Evolutionary conservation across 2,888 invertebrate genomes (phyloP).

Genomic region (Cacoxenus indagator): DNA sequence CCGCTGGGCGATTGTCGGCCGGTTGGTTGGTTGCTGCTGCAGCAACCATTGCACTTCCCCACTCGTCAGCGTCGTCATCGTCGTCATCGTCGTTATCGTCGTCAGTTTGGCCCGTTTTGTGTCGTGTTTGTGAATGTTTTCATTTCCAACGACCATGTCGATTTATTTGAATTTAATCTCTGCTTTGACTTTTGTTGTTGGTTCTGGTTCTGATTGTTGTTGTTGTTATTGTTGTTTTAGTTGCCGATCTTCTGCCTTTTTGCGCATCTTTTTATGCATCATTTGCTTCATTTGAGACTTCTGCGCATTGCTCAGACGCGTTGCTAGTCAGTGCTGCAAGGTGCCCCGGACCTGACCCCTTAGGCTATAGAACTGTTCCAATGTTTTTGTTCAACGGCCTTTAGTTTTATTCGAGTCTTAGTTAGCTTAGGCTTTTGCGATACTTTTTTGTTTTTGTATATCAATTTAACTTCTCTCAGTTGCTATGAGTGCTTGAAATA

Average conservation of each 20-base stretch:
- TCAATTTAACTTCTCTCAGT: slow-evolving; percentile 4
- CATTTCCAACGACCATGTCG: slow-evolving; percentile 66
- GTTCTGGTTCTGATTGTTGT: slow-evolving; percentile 24
- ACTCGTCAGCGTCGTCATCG: slow-evolving; percentile 13
- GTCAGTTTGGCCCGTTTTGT: slow-evolving; percentile 36
- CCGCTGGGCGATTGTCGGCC: background rate
- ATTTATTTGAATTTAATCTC: slow-evolving; percentile 70
- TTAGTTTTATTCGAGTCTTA: slow-evolving; percentile 17
- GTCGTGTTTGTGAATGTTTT: slow-evolving; percentile 62
- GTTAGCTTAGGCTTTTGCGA: slow-evolving; percentile 1
- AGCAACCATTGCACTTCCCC: slow-evolving; percentile 12
- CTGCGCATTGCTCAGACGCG: slow-evolving; percentile 20
- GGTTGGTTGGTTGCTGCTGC: background rate
- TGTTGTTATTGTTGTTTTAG: background rate
- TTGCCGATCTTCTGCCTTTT: slow-evolving; percentile 19
- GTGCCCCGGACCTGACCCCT: slow-evolving; percentile 5
- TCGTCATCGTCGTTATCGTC: slow-evolving; percentile 22
- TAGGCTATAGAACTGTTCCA: background rate
- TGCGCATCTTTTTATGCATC: slow-evolving; percentile 29
- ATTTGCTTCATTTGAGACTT: slow-evolving; percentile 23
- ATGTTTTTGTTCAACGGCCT: background rate
- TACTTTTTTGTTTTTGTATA: slow-evolving; percentile 12
- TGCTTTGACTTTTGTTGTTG: slow-evolving; percentile 48
- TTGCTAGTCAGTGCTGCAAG: background rate
- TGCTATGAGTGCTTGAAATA: no score